phyloP scores from a whole-genome alignment of 2,113 vertebrate species.

The Megaceryle torquata region DNA sequence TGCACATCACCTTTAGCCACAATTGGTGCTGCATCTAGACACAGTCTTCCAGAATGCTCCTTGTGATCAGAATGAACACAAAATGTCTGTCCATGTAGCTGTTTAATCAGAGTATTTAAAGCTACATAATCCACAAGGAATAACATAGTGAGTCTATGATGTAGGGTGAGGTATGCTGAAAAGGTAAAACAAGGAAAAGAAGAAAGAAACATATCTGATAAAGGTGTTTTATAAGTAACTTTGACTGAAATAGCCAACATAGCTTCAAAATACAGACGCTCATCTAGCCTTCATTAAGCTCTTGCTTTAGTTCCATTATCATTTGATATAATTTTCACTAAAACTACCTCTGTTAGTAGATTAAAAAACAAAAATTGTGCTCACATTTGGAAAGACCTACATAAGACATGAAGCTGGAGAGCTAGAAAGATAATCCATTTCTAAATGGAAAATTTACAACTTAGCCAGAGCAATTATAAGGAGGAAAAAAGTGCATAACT shows the following conservation, averaged over 20 bases:
- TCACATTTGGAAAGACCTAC: background rate
- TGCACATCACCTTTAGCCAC: background rate
- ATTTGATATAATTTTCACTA: background rate
- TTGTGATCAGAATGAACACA: background rate
- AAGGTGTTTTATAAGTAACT: background rate
- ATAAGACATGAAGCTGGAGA: background rate
- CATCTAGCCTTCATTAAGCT: background rate
- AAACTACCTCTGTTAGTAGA: background rate
- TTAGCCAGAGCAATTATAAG: background rate
- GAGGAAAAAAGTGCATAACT: background rate
- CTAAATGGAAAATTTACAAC: background rate
- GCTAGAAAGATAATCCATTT: background rate
- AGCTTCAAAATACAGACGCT: background rate
- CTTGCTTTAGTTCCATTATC: background rate
- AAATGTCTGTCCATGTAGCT: background rate
- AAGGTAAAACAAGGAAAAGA: background rate
- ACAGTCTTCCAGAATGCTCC: background rate
- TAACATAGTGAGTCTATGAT: background rate
- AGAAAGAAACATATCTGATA: background rate
- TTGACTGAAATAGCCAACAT: background rate
- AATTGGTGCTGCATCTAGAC: background rate
- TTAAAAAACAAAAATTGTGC: background rate
- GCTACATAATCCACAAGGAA: fast-evolving
- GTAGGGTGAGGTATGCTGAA: background rate
- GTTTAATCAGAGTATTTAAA: background rate